Evolutionary conservation across 2,113 vertebrate genomes (phyloP).

Genomic region (Lophochroa leadbeateri): DNA sequence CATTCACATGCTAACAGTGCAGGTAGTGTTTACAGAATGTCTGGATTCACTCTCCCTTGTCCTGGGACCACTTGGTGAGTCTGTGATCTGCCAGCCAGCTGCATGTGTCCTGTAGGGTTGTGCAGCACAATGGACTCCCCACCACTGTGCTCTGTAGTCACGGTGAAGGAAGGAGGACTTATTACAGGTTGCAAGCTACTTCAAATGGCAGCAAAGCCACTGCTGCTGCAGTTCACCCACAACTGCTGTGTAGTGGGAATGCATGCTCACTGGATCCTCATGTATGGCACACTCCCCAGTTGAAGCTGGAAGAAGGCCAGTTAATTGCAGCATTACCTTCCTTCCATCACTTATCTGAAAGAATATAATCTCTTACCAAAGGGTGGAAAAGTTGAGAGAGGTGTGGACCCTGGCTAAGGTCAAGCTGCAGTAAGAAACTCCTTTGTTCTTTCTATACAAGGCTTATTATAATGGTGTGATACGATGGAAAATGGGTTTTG

Average conservation of each 20-base stretch:
- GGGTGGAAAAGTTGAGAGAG: not conserved
- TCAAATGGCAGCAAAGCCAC: not conserved
- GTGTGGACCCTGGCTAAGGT: fast-evolving
- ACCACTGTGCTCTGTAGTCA: not conserved
- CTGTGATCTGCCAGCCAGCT: not conserved
- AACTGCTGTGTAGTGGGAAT: not conserved
- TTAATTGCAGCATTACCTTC: not conserved
- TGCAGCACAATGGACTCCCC: not conserved
- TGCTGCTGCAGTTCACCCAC: not conserved
- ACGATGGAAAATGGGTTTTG: not conserved
- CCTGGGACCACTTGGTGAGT: not conserved
- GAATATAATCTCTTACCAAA: not conserved
- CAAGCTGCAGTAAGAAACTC: not conserved
- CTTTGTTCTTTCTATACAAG: not conserved
- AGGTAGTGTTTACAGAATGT: not conserved
- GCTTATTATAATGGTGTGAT: not conserved
- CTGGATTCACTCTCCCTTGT: fast-evolving
- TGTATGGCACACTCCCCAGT: not conserved
- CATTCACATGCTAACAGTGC: not conserved
- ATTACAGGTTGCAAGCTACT: not conserved
- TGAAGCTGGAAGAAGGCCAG: not conserved
- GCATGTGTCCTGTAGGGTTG: not conserved
- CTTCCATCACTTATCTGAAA: not conserved
- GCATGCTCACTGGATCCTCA: not conserved
- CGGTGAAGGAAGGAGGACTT: not conserved